Conservation (phyloP, 1,140 invertebrate genomes). For the Heliconius eleuchia region DNA sequence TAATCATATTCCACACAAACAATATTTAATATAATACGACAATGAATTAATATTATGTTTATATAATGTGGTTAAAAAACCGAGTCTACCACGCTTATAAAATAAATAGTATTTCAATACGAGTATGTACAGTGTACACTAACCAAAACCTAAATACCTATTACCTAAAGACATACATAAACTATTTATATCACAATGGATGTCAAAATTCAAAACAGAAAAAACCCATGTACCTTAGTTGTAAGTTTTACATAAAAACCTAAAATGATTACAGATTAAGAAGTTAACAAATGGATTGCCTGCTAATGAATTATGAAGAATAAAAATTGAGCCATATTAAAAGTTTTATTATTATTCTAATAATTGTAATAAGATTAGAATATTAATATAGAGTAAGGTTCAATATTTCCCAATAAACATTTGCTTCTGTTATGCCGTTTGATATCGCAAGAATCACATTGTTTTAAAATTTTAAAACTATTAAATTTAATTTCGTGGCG, state of each 20-base stretch:
- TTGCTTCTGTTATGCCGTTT: constrained; percentile 10
- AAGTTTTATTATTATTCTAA: no score
- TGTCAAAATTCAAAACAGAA: background rate
- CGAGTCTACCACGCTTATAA: background rate
- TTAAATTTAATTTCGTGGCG: constrained; percentile 48
- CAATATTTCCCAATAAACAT: background rate
- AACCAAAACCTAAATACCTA: background rate
- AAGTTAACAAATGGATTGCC: background rate
- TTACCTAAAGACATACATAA: background rate
- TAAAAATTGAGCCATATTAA: background rate
- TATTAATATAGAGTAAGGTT: background rate
- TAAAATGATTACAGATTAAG: background rate
- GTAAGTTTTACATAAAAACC: background rate
- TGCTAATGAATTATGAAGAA: background rate
- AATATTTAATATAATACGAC: background rate
- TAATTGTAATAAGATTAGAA: no score
- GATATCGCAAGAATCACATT: background rate
- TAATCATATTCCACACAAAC: background rate
- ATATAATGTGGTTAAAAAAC: background rate
- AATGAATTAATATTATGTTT: background rate
- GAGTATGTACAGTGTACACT: background rate
- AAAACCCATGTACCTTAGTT: background rate
- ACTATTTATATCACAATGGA: background rate
- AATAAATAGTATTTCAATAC: background rate
- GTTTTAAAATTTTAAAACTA: background rate